A percentile compares a stretch with the other conserved stretches of the same genome.
phyloP scores from a whole-genome alignment of 2,888 invertebrate species.

The Leptogaster cylindrica region DNA sequence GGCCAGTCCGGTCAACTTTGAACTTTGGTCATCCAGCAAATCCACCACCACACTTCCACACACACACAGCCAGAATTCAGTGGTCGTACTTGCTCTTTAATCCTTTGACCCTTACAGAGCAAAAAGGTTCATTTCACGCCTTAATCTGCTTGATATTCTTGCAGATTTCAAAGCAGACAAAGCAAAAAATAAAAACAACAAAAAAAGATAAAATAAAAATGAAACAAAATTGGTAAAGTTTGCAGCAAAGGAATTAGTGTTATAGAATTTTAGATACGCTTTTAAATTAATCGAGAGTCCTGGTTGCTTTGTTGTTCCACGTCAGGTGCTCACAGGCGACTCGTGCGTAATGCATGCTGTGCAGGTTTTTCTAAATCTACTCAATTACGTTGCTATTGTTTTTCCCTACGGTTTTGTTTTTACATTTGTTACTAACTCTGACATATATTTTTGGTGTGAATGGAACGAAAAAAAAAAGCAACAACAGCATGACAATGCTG shows the following conservation, averaged over 20 bases:
- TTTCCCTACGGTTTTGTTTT: too few species aligned
- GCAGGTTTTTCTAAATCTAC: background rate
- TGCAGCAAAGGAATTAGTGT: conserved; percentile 26
- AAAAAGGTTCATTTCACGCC: conserved; percentile 36
- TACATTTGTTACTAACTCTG: too few species aligned
- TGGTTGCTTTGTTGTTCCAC: background rate
- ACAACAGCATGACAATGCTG: too few species aligned
- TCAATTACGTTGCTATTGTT: too few species aligned
- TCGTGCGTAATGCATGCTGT: background rate
- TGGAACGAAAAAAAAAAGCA: too few species aligned
- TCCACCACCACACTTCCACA: background rate
- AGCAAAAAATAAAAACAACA: background rate
- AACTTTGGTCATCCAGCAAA: too few species aligned
- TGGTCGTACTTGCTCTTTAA: conserved; percentile 16
- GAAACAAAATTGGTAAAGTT: background rate
- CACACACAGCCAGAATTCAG: background rate
- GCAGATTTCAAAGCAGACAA: conserved; percentile 10
- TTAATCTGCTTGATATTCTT: conserved; percentile 33
- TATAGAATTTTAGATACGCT: conserved; percentile 33
- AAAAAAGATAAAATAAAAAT: too few species aligned
- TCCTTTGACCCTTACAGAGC: conserved; percentile 28
- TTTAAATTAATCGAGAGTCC: conserved; percentile 19
- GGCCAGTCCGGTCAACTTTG: background rate
- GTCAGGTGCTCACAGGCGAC: background rate
- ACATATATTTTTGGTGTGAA: too few species aligned